A percentile compares a stretch with the other conserved stretches of the same genome.
phyloP scores from a whole-genome alignment of 2,888 invertebrate genomes.

The Caenorhabditis drosophilae region DNA sequence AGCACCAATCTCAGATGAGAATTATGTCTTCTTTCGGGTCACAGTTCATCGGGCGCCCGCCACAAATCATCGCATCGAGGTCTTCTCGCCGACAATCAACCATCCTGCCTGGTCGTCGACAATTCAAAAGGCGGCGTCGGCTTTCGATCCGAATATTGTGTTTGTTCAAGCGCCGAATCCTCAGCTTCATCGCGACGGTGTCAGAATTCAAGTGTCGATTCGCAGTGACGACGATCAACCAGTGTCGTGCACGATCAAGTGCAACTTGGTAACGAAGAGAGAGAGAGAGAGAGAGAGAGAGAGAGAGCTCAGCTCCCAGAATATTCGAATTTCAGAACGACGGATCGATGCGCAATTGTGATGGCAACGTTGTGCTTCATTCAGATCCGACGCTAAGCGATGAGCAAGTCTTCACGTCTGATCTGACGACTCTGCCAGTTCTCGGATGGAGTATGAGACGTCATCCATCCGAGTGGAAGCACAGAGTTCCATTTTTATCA shows the following conservation, averaged over 20 bases:
- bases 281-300: no score
- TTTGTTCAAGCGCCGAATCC: conserved; percentile 60
- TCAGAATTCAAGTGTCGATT: conserved; percentile 38
- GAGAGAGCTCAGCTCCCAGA: no score
- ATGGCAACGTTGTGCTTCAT: conserved; percentile 52
- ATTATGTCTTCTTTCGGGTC: conserved; percentile 64
- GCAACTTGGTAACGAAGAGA: conserved; percentile 42
- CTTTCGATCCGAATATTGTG: conserved; percentile 63
- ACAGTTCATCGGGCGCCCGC: conserved; percentile 36
- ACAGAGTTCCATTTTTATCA: conserved; percentile 61
- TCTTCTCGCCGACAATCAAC: conserved; percentile 46
- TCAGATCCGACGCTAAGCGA: conserved; percentile 51
- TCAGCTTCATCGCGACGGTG: conserved; percentile 32
- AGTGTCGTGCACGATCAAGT: conserved; percentile 34
- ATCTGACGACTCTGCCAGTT: conserved; percentile 48
- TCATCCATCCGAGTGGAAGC: conserved; percentile 63
- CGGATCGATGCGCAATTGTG: conserved; percentile 46
- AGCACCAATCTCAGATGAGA: conserved; percentile 44
- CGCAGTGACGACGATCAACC: conserved; percentile 29
- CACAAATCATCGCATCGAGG: conserved; percentile 53
- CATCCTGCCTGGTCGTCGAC: conserved; percentile 58
- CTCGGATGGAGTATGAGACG: conserved; percentile 67
- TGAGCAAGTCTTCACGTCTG: conserved; percentile 56
- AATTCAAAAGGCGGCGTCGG: conserved; percentile 56
- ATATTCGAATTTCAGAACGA: conserved; percentile 41